Evolutionary conservation across 1,140 invertebrate species (phyloP).

Genomic region (Anastrepha obliqua): DNA sequence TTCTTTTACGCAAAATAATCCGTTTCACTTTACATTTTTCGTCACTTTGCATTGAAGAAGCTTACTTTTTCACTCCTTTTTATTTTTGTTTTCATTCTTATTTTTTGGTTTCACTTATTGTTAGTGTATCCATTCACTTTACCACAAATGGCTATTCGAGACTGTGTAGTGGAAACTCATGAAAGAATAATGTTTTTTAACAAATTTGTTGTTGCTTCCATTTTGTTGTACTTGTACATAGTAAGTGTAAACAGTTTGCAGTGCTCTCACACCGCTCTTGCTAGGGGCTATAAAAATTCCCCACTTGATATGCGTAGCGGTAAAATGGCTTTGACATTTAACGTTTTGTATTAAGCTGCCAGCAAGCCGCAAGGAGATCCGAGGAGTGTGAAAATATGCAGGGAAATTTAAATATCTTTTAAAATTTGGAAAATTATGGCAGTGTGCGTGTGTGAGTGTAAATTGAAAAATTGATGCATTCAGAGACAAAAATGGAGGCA

Average conservation of each 20-base stretch:
- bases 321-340: neutral
- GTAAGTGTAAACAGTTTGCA: neutral
- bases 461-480: too few relatives aligned
- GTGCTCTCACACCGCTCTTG: neutral
- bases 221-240: neutral
- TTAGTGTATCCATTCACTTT: conserved; percentile 40
- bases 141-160: conserved; percentile 3
- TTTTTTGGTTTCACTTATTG: conserved; percentile 5
- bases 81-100: too few relatives aligned
- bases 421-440: neutral
- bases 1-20: neutral
- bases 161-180: conserved; percentile 27
- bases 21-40: neutral
- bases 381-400: neutral
- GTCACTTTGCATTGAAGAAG: neutral
- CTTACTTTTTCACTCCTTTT: too few relatives aligned
- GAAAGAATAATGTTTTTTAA: conserved; percentile 32
- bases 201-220: neutral
- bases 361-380: neutral
- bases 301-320: neutral
- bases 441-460: too few relatives aligned
- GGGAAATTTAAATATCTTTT: neutral
- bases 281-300: neutral
- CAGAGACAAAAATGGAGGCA: too few relatives aligned
- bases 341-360: neutral